Conservation (phyloP, 2,113 vertebrate genomes). For the Serinus canaria region DNA sequence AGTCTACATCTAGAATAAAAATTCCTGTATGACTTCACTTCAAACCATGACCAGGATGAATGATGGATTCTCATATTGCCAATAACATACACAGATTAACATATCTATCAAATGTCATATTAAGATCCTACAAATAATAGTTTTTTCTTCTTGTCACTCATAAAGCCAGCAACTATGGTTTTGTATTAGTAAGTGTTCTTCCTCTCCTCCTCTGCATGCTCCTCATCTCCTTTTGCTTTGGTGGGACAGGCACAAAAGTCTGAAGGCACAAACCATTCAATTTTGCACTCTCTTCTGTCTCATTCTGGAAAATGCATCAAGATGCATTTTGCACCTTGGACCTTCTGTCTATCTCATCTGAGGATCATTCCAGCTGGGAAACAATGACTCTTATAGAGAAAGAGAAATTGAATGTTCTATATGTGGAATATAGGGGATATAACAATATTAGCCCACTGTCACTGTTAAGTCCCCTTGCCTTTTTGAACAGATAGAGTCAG, state of each 20-base stretch:
- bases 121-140: not conserved
- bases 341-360: not conserved
- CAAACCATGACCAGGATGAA: not conserved
- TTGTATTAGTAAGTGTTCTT: not conserved
- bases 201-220: not conserved
- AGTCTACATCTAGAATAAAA: not conserved
- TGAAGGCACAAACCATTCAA: not conserved
- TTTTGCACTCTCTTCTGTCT: not conserved
- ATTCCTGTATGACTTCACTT: not conserved
- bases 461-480: not conserved
- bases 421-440: not conserved
- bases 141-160: not conserved
- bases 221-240: not conserved
- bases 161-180: not conserved
- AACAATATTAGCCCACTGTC: not conserved
- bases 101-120: not conserved
- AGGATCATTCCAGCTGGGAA: not conserved
- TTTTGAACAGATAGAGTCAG: not conserved
- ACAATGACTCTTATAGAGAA: not conserved
- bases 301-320: not conserved
- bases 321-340: not conserved
- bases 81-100: not conserved
- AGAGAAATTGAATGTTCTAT: not conserved
- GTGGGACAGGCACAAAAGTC: not conserved
- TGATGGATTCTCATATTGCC: not conserved